Conservation (phyloP, 2,797 vertebrate species). For the Micrastur ruficollis region DNA sequence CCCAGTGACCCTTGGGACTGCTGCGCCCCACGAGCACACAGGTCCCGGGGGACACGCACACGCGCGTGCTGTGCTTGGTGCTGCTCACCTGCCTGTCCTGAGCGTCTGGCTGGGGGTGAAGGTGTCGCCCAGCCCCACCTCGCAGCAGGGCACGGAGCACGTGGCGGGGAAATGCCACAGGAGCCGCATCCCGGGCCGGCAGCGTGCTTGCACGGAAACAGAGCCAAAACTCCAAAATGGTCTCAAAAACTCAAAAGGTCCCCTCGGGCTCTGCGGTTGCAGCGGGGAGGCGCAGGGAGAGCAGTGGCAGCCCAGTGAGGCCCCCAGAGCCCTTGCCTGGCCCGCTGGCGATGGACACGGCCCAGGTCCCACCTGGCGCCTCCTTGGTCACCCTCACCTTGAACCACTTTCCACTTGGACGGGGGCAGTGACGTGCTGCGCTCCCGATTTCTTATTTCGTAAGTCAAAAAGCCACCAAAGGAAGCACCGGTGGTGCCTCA, state of each 20-base stretch:
- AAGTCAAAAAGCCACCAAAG: background rate
- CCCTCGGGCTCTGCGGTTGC: background rate
- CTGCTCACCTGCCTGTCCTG: no score
- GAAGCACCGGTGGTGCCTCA: background rate
- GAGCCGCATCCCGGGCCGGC: background rate
- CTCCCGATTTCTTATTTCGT: background rate
- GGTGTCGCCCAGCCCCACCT: background rate
- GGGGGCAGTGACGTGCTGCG: background rate
- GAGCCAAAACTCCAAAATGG: no score
- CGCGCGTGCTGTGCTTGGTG: fast-evolving
- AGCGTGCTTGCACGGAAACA: fast-evolving
- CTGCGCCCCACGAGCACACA: background rate
- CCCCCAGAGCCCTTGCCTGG: background rate
- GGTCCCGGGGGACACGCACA: background rate
- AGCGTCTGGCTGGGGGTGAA: background rate
- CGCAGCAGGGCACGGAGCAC: background rate
- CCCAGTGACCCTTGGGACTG: fast-evolving
- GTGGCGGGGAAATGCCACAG: fast-evolving
- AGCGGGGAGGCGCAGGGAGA: background rate
- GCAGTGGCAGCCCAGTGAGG: background rate
- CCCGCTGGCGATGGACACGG: fast-evolving
- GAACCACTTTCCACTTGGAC: background rate
- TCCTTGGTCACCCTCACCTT: background rate
- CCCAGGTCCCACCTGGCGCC: background rate
- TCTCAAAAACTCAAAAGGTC: background rate